Base-by-base conservation (phyloP, 2,888 invertebrate species). In the Tachina lurida region DNA sequence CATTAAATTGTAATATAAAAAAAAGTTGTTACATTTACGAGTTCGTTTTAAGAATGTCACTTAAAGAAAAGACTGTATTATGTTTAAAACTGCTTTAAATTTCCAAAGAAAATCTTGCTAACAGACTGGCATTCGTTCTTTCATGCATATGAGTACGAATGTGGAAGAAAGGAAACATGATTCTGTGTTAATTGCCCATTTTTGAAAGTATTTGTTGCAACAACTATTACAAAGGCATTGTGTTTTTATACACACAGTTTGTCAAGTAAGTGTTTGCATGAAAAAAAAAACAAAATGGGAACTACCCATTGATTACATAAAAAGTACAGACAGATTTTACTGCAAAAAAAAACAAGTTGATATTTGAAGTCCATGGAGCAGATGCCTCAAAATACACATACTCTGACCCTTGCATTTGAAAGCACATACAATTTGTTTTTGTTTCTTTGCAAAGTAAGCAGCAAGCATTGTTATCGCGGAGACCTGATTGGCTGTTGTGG, bases 141-240 rank as follows among this genome's bases (percentile, higher is more conserved):
- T 47, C n/a, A 19, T 22, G 31, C 54, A 31, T 56, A 58, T 0
- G 10, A 73, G 17, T 15, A 43, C 15, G 15, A 22, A 45, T 47
- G 13, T 13, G 22, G 52, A 17, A 49, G 10, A 49, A 31, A 52
- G 49, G 41, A 10, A 75, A 83, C 73, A 45, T 58, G 67, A 74
- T 62, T 77, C 45, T 74, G 60, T 78, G 62, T 78, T 84, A 84
- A 84, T 84, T 78, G 78, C 52, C 74, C 56, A 63, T 78, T 84
- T 84, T 74, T 54, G 52, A 77, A 45, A 70, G 49, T n/a, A 78
- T 43, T 70, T 70, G 60, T 70, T 39, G 52, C 77, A 60, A 52
- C 49, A 13, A 60, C 13, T 47, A 17, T 45, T 22, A 22, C n/a
- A 22, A 75, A 45, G n/a, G 22, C 63, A 65, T 75, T 75, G 54